These are phyloP conservation scores for Actinemys pallida DNA, from an alignment of 2,113 vertebrate species.

Conservation along the genomic window DNA sequence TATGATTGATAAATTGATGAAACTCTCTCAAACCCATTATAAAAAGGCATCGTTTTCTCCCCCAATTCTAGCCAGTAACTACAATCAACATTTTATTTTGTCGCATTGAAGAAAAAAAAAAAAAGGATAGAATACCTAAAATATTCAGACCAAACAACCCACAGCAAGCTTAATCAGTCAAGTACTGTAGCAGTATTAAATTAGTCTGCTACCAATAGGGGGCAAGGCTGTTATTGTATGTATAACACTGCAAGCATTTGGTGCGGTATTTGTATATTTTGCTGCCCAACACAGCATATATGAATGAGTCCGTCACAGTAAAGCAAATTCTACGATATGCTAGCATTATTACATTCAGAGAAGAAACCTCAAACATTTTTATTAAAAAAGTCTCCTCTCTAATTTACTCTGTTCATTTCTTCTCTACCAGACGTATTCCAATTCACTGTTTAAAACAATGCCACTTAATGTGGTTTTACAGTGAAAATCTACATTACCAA, in stretches of 20 bases:
- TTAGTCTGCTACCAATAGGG: background rate
- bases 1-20: background rate
- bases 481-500: background rate
- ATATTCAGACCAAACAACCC: rapidly evolving
- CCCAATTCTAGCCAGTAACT: background rate
- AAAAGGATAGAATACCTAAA: background rate
- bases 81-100: background rate
- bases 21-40: background rate
- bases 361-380: background rate
- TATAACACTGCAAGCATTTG: background rate
- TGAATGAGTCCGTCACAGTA: background rate
- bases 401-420: background rate
- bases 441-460: slow-evolving; percentile 16
- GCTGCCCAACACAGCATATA: background rate
- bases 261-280: background rate
- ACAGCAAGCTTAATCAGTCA: background rate
- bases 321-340: background rate
- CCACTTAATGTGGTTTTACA: background rate
- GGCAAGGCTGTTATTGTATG: background rate
- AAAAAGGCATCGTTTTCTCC: background rate
- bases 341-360: background rate
- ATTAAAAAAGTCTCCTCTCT: background rate
- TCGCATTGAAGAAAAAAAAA: background rate
- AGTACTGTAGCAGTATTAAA: background rate
- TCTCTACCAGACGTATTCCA: background rate